phyloP scores from a whole-genome alignment of 2,888 invertebrate genomes.

The Luperina testacea region DNA sequence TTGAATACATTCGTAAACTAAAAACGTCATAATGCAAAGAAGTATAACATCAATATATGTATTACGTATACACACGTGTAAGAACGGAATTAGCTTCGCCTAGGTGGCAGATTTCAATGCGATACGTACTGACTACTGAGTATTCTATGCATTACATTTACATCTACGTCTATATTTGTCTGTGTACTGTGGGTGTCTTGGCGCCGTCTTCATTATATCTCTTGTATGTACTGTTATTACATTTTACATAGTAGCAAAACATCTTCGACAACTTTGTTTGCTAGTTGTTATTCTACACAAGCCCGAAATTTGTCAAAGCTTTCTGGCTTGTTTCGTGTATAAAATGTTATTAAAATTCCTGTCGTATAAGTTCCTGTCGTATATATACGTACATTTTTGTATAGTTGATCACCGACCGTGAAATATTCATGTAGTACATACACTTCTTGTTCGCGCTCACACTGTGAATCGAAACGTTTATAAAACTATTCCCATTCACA shows the following conservation, averaged over 20 bases:
- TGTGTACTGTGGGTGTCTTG: conserved; percentile 8
- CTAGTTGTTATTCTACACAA: conserved; percentile 46
- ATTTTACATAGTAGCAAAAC: conserved; percentile 32
- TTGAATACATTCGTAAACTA: neutral
- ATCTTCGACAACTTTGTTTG: conserved; percentile 18
- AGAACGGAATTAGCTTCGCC: conserved; percentile 31
- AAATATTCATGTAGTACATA: conserved; percentile 51
- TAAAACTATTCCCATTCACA: conserved; percentile 53
- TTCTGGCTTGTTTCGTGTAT: conserved; percentile 31
- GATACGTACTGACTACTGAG: conserved; percentile 1
- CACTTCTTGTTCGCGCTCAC: conserved; percentile 34
- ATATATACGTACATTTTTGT: conserved; percentile 36
- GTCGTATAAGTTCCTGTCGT: conserved; percentile 15
- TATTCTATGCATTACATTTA: neutral
- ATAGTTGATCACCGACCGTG: conserved; percentile 38
- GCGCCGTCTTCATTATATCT: conserved; percentile 17
- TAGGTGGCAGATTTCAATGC: conserved; percentile 17
- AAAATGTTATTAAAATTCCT: conserved; percentile 48
- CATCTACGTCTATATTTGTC: neutral
- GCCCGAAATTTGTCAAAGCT: conserved; percentile 25
- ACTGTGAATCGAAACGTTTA: conserved; percentile 46
- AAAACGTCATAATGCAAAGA: conserved; percentile 9
- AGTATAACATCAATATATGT: conserved; percentile 14
- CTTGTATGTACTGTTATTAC: conserved; percentile 11
- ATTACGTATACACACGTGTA: conserved; percentile 42